phyloP scores from a whole-genome alignment of 2,797 vertebrate species.

The Ambastaia sidthimunki region DNA sequence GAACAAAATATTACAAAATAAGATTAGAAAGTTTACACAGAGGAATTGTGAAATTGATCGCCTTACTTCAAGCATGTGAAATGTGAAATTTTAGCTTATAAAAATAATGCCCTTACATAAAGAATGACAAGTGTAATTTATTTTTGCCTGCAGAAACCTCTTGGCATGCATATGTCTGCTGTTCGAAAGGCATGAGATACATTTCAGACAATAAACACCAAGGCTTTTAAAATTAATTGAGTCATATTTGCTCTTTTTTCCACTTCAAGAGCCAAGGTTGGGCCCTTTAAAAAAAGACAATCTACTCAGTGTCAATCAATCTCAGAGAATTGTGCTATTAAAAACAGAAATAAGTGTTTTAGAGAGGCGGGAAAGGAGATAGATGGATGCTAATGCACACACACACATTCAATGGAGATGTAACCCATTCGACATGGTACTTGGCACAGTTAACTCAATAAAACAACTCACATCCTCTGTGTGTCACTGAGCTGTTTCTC shows the following conservation, averaged over 20 bases:
- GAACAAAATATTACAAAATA: conserved; percentile 67
- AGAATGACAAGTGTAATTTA: conserved; percentile 34
- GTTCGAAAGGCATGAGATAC: conserved; percentile 41
- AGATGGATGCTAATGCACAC: conserved; percentile 9
- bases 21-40: conserved; percentile 62
- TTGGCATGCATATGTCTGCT: conserved; percentile 48
- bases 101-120: conserved; percentile 61
- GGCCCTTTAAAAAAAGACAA: not conserved
- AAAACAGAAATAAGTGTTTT: conserved; percentile 16
- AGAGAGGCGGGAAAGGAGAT: conserved; percentile 33
- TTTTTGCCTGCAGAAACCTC: conserved; percentile 41
- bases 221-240: conserved; percentile 43
- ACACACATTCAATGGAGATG: not conserved
- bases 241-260: conserved; percentile 40
- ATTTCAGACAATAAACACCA: conserved; percentile 52
- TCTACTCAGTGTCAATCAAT: conserved; percentile 32
- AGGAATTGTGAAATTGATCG: conserved; percentile 66
- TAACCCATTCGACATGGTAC: conserved; percentile 14
- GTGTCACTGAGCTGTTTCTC: conserved; percentile 86
- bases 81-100: conserved; percentile 66
- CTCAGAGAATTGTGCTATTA: conserved; percentile 18
- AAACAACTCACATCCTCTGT: conserved; percentile 84
- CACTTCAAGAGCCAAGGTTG: conserved; percentile 31
- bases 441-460: conserved; percentile 8
- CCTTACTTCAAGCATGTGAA: conserved; percentile 59